Conservation (phyloP, 2,113 vertebrate species). For the Syngnathus floridae region DNA sequence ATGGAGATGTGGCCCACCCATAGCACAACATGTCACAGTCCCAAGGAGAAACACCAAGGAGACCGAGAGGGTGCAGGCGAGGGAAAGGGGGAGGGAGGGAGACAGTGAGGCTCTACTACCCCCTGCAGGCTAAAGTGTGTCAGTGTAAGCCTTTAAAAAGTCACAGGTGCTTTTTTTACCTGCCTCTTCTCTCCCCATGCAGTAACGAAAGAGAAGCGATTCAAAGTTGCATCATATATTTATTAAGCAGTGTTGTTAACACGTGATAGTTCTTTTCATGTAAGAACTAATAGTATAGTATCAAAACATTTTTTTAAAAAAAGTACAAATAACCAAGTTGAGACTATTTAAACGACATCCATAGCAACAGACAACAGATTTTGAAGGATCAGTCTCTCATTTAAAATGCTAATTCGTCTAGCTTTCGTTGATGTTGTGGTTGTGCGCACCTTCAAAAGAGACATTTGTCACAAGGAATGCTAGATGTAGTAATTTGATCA, state of each 20-base stretch:
- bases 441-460: slow-evolving; percentile 46
- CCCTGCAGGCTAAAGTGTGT: slow-evolving; percentile 45
- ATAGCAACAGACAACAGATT: slow-evolving; percentile 53
- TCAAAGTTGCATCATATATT: slow-evolving; percentile 52
- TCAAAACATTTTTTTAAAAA: slow-evolving; percentile 61
- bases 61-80: background rate
- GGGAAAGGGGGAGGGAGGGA: background rate
- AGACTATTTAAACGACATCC: slow-evolving; percentile 66
- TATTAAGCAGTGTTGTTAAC: slow-evolving; percentile 67
- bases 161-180: too few relatives aligned
- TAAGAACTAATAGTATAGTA: slow-evolving; percentile 71
- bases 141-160: background rate
- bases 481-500: slow-evolving; percentile 52
- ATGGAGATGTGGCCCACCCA: slow-evolving; percentile 54
- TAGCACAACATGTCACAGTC: slow-evolving; percentile 33
- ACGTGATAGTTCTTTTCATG: slow-evolving; percentile 59
- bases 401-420: slow-evolving; percentile 11
- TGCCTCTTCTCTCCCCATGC: too few relatives aligned
- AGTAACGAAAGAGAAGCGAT: too few relatives aligned
- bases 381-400: slow-evolving; percentile 24
- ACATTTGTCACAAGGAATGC: slow-evolving; percentile 41
- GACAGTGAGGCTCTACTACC: slow-evolving; percentile 39
- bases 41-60: slow-evolving; percentile 42
- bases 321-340: slow-evolving; percentile 72
- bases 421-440: slow-evolving; percentile 38